Conservation (phyloP, 2,797 vertebrate species). For the Macrochelys suwanniensis region DNA sequence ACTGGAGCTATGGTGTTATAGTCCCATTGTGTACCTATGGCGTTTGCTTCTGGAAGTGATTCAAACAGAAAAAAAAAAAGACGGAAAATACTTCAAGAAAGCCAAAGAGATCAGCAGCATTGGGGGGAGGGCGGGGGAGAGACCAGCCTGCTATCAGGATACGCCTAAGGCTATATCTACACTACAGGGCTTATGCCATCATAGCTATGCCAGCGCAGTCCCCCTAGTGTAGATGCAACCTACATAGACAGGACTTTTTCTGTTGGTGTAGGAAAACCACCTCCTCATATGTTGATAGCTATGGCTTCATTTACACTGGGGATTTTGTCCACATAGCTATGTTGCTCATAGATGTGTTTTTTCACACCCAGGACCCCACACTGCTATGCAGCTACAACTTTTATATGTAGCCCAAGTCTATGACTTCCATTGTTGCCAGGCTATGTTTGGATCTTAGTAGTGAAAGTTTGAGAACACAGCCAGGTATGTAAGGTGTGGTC, state of each 20-base stretch:
- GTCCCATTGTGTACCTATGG: neutral
- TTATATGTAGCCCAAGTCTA: neutral
- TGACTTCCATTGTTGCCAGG: neutral
- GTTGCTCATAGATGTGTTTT: neutral
- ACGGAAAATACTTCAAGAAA: neutral
- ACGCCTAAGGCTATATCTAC: neutral
- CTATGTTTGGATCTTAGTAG: neutral
- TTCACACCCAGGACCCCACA: too few relatives aligned
- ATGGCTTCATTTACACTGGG: neutral
- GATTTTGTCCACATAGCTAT: neutral
- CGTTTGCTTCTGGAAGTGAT: neutral
- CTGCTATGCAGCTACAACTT: too few relatives aligned
- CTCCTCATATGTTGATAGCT: neutral
- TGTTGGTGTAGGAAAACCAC: neutral
- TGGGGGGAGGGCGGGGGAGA: neutral
- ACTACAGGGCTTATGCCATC: neutral
- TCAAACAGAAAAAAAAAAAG: neutral
- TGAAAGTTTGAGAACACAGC: too few relatives aligned
- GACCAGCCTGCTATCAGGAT: neutral
- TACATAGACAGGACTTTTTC: neutral
- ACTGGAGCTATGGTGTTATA: neutral
- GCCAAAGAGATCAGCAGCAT: neutral
- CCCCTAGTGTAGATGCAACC: neutral
- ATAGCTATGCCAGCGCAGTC: neutral
- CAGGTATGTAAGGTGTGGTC: neutral